phyloP scores from a whole-genome alignment of 2,113 vertebrate genomes.

The Zeus faber region DNA sequence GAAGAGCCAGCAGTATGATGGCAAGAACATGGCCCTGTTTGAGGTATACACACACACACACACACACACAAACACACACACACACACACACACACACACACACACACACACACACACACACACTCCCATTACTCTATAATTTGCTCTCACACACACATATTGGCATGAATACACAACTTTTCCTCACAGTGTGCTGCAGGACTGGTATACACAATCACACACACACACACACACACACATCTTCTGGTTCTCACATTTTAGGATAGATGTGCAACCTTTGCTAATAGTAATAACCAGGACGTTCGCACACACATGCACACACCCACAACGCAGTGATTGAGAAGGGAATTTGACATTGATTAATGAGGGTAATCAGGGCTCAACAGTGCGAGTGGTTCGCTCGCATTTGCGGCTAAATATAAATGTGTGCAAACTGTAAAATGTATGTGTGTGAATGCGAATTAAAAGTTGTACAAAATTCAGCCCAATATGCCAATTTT shows the following conservation, averaged over 20 bases:
- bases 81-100: slow-evolving; percentile 2
- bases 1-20: slow-evolving; percentile 92
- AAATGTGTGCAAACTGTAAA: too few species aligned
- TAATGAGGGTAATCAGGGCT: slow-evolving; percentile 65
- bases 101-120: not conserved
- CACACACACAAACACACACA: not conserved
- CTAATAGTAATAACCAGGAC: not conserved
- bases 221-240: slow-evolving; percentile 2
- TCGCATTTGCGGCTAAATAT: too few species aligned
- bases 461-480: too few species aligned
- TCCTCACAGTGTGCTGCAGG: not conserved
- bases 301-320: slow-evolving; percentile 6
- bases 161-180: not conserved
- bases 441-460: too few species aligned
- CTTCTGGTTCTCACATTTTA: not conserved
- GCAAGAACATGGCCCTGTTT: slow-evolving; percentile 97
- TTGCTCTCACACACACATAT: not conserved
- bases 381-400: too few species aligned
- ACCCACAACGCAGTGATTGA: slow-evolving; percentile 43
- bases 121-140: not conserved
- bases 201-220: not conserved
- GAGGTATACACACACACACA: slow-evolving; percentile 76
- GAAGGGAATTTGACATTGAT: slow-evolving; percentile 48
- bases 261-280: not conserved
- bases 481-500: too few species aligned